Percentiles rank a stretch among this genome's conserved stretches.
Conservation (phyloP, 2,888 invertebrate genomes). For the Amphimallon solstitiale region DNA sequence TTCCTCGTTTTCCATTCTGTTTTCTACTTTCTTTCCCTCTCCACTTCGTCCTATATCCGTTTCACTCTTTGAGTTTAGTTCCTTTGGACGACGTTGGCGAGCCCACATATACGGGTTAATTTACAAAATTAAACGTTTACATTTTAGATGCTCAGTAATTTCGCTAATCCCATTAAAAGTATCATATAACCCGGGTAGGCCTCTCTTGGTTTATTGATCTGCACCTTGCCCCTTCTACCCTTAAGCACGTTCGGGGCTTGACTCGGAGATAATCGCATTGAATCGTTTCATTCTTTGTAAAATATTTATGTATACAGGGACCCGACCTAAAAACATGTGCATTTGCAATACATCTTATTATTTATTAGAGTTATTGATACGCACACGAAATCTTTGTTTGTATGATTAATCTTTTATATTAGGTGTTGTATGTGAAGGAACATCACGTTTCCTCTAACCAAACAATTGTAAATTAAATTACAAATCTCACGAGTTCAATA, state of each 20-base stretch:
- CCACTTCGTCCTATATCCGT: neutral
- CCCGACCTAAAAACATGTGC: too few species aligned
- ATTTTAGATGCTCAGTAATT: constrained; percentile 61
- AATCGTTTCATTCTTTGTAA: constrained; percentile 3
- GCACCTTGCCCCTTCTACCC: constrained; percentile 47
- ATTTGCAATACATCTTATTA: too few species aligned
- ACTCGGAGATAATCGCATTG: constrained; percentile 30
- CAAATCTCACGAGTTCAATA: too few species aligned
- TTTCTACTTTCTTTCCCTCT: neutral
- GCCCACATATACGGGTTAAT: constrained; percentile 32
- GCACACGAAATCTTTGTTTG: too few species aligned
- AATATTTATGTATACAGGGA: neutral
- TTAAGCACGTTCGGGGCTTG: constrained; percentile 46
- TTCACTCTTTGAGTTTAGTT: neutral
- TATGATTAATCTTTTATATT: too few species aligned
- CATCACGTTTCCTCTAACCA: too few species aligned
- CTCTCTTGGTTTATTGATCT: constrained; percentile 61
- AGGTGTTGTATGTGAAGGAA: too few species aligned
- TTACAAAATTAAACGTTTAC: constrained; percentile 58
- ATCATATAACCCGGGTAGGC: constrained; percentile 59
- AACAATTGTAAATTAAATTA: too few species aligned
- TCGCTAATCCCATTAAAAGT: constrained; percentile 64
- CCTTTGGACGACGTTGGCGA: constrained; percentile 1
- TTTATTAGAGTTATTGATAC: too few species aligned
- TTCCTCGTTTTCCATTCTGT: neutral